Percentiles rank a stretch among this genome's conserved stretches.
Evolutionary conservation across 2,113 vertebrate genomes (phyloP).

Genomic region (Chaetorhynchus papuensis): DNA sequence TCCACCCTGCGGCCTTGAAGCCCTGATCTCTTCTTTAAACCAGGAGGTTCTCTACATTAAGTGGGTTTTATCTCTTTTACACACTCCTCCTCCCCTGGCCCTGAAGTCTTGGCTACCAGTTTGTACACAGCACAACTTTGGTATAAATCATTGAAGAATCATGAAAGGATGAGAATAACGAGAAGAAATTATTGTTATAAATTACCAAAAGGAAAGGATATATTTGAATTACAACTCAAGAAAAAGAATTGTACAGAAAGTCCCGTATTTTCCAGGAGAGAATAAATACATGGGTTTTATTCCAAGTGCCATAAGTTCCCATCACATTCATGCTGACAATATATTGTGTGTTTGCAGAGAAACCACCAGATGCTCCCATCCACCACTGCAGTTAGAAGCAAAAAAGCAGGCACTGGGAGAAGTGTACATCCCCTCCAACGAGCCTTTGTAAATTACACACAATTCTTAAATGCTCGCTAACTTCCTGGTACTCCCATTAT

Average conservation of each 20-base stretch:
- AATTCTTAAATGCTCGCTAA: neutral
- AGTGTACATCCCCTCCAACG: neutral
- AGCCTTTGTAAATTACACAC: neutral
- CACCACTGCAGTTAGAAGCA: neutral
- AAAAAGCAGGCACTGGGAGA: neutral
- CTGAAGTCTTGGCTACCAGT: neutral
- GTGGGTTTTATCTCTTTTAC: neutral
- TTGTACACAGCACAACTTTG: neutral
- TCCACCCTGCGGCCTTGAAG: neutral
- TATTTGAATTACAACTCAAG: neutral
- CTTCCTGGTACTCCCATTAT: neutral
- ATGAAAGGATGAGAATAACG: neutral
- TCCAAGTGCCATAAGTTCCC: neutral
- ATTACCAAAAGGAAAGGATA: neutral
- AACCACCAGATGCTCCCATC: neutral
- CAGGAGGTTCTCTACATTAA: neutral
- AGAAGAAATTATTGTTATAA: neutral
- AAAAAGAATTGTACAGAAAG: neutral
- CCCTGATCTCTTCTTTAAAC: neutral
- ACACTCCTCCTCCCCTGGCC: neutral
- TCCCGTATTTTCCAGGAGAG: neutral
- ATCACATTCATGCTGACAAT: neutral
- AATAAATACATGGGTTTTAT: neutral
- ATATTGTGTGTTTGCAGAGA: neutral
- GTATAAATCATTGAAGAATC: neutral